These are phyloP conservation scores for Petrolisthes manimaculis DNA, from an alignment of 2,888 invertebrate genomes.

Conservation along the genomic window DNA sequence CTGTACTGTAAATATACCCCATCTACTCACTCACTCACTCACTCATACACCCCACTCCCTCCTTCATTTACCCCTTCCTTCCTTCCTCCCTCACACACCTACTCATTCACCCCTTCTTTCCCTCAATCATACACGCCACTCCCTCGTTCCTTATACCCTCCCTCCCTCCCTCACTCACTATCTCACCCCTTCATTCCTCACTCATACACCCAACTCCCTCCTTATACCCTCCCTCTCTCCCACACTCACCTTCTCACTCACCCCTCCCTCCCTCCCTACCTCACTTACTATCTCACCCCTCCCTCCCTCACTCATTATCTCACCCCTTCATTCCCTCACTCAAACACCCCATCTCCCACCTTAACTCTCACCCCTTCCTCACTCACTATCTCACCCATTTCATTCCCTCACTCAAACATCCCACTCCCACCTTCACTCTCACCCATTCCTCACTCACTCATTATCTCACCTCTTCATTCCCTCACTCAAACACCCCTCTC, in stretches of 20 bases:
- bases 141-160: background rate
- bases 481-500: no score
- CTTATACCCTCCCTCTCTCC: background rate
- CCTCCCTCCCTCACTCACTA: background rate
- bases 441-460: background rate
- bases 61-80: background rate
- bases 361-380: background rate
- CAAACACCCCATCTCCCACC: background rate
- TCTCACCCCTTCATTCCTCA: no score
- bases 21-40: constrained; percentile 10
- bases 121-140: no score
- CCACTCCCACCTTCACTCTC: background rate
- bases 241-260: background rate
- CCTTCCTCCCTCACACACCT: background rate
- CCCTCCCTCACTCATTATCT: background rate
- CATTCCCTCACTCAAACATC: background rate
- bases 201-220: no score
- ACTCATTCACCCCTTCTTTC: background rate
- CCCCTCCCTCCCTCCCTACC: background rate
- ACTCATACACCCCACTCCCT: background rate
- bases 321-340: background rate
- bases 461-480: no score
- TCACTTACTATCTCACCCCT: background rate
- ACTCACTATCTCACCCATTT: background rate
- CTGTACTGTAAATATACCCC: no score